phyloP scores from a whole-genome alignment of 1,140 invertebrate genomes.

The Pinna nobilis region DNA sequence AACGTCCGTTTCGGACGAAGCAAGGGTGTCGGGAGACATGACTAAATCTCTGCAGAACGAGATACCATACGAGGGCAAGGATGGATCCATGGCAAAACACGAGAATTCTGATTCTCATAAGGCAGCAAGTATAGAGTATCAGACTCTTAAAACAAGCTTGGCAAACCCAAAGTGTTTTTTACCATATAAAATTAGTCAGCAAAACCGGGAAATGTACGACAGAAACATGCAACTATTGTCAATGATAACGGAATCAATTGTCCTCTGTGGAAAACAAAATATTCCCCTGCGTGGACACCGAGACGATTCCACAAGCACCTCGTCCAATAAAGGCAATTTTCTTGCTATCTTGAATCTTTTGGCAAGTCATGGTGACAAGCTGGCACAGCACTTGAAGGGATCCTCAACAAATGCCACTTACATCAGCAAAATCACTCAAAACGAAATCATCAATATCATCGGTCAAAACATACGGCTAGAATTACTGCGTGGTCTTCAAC shows the following conservation, averaged over 20 bases:
- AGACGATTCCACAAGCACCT: not conserved
- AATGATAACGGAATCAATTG: conserved; percentile 1
- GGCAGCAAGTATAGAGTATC: not conserved
- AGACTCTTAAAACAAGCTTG: not conserved
- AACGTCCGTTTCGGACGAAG: not conserved
- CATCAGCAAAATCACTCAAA: conserved; percentile 18
- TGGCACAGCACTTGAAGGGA: not conserved
- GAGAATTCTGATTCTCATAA: not conserved
- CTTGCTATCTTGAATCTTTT: conserved; percentile 13
- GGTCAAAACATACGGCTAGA: conserved; percentile 6
- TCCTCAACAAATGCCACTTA: conserved; percentile 11
- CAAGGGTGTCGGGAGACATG: conserved; percentile 2
- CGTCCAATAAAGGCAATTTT: conserved; percentile 17
- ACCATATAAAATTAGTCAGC: not conserved
- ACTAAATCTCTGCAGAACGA: not conserved
- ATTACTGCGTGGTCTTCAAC: conserved; percentile 1
- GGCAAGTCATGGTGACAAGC: not conserved
- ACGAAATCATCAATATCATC: conserved; percentile 19
- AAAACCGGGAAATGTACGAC: conserved; percentile 1
- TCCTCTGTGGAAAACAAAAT: conserved; percentile 19
- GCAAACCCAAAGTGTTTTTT: not conserved
- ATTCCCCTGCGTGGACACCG: conserved; percentile 17
- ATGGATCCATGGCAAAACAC: not conserved
- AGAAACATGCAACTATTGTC: not conserved
- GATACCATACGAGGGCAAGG: not conserved